phyloP scores from a whole-genome alignment of 2,113 vertebrate species.

The Dicrurus megarhynchus region DNA sequence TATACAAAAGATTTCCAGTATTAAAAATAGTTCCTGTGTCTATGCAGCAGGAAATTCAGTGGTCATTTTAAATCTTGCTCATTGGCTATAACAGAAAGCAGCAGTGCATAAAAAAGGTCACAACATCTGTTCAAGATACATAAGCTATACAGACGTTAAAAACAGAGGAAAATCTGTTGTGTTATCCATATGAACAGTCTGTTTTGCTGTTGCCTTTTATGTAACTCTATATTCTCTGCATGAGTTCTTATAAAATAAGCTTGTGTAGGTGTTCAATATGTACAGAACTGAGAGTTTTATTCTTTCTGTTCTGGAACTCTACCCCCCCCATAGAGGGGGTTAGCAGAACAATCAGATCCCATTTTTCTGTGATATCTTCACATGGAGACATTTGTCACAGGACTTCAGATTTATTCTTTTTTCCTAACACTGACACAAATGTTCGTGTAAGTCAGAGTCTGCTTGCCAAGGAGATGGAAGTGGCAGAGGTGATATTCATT shows the following conservation, averaged over 20 bases:
- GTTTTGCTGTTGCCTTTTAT: background rate
- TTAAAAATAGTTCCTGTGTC: background rate
- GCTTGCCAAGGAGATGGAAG: background rate
- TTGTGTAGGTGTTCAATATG: background rate
- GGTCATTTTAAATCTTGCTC: background rate
- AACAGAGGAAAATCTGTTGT: background rate
- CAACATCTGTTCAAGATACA: background rate
- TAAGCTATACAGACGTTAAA: background rate
- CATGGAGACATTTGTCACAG: background rate
- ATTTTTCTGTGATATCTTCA: background rate
- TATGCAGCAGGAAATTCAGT: background rate
- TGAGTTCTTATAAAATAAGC: background rate
- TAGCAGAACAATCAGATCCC: background rate
- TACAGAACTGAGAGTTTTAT: background rate
- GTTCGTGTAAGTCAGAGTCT: background rate
- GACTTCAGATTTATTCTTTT: background rate
- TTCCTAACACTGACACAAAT: background rate
- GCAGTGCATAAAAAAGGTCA: background rate
- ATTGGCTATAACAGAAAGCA: background rate
- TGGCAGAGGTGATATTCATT: background rate
- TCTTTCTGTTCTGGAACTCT: background rate
- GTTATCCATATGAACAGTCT: background rate
- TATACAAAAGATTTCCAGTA: background rate
- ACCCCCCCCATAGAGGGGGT: background rate
- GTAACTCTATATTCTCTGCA: background rate